These are phyloP conservation scores for Siniperca obscura DNA, from an alignment of 2,797 vertebrate species.

Conservation along the genomic window DNA sequence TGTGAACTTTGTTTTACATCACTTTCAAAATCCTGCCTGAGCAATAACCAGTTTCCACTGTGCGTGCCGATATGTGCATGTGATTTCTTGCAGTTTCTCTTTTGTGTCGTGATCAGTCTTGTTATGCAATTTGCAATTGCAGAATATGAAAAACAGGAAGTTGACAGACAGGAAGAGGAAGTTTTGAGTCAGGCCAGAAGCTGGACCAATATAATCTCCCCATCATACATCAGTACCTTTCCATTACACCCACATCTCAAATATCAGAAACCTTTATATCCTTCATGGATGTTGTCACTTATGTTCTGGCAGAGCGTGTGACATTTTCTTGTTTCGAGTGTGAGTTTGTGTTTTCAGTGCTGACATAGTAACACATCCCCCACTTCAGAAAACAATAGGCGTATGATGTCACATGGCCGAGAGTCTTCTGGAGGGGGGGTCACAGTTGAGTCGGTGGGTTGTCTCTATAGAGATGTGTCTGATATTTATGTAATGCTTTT, in stretches of 20 bases:
- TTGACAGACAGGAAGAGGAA: conserved; percentile 57
- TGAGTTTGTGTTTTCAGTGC: conserved; percentile 24
- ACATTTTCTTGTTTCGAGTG: neutral
- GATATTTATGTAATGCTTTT: conserved; percentile 25
- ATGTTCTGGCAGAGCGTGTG: neutral
- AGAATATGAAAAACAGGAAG: conserved; percentile 62
- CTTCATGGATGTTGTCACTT: neutral
- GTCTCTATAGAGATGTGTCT: conserved; percentile 29
- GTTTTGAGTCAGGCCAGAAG: conserved; percentile 41
- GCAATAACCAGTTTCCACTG: too few relatives aligned
- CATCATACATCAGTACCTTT: neutral
- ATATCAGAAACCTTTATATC: neutral
- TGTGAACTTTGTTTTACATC: neutral
- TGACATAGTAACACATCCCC: conserved; percentile 49
- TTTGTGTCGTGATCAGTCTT: conserved; percentile 4
- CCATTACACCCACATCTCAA: neutral
- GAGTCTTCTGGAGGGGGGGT: conserved; percentile 4
- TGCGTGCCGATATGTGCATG: neutral
- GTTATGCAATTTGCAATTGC: neutral
- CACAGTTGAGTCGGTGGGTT: conserved; percentile 10
- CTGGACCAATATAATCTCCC: neutral
- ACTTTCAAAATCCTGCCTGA: neutral
- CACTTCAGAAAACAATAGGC: conserved; percentile 64
- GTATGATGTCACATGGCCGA: conserved; percentile 34
- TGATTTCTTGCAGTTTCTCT: conserved; percentile 12